Evolutionary conservation across 1,140 invertebrate species (phyloP), one percentile per base, ranked within the genome.

Genomic region (Ruditapes philippinarum): DNA sequence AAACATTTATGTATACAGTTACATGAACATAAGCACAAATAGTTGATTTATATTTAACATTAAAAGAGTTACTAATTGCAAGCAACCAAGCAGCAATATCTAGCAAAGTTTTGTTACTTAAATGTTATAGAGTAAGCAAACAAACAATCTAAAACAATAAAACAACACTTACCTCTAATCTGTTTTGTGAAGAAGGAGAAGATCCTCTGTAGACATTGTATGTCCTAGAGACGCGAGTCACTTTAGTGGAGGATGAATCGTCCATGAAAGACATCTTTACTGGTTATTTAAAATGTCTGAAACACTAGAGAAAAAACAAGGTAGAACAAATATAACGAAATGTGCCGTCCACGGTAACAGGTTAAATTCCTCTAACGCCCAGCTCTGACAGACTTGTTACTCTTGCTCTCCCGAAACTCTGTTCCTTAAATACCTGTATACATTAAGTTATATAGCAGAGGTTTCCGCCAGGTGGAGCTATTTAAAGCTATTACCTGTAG

Each of bases 171-270:
- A 95, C 95, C 94, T 95, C 95, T 74, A 94, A 74, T 74, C 95
- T 92, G 92, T 93, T 95, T 82, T 93, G 93, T 19, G 94, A 92
- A 57, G 92, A 89, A 1, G 95, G 95, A 11, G 94, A 95, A 36
- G 92, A 88, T 5, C 95, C 95, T 12, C 94, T 83, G 92, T 95
- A 95, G 54, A 95, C 94, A 89, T 95, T 94, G 91, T 94, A 95
- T 40, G 92, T 91, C 57, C 92, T 90, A 36, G 85, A 84, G 40
- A 91, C 81, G 36, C 74, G 76, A 19, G 76, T 80, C 19, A 88
- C 62, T 40, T 68, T 78, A 74, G 70, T 54, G 73, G 28, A 40
- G 38, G 38, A 40, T 5, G 79, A 65, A 42, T 83, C 81, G 81
- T 70, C 81, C 62, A 33, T 38, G 60, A 11, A 36, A 83, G 33